Base-by-base conservation (phyloP, 2,888 invertebrate species). In the Chymomyza fuscimana region DNA sequence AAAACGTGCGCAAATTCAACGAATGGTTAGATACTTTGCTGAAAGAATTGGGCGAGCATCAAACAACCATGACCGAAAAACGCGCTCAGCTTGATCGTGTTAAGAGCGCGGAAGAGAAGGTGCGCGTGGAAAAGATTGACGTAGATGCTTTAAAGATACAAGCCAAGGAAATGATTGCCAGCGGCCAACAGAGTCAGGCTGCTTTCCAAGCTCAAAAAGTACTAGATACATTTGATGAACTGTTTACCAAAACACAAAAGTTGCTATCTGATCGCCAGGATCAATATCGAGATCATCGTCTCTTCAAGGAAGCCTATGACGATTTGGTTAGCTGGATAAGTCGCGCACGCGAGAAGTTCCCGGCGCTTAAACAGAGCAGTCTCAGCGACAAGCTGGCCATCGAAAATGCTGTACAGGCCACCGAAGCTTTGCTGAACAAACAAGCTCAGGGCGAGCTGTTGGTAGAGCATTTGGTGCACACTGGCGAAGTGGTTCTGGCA, bases 231-330 rank as follows among this genome's bases (percentile, higher is more conserved):
- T 98, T 98, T 90, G 97, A 97, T 82, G 93, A 93, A 32, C 92
- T 97, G 2, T 95, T 95, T 69, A 95, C 95, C 69, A 95, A 94
- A 89, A 94, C 97, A 12, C 96, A 96, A 90, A 95, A 95, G 90
- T 89, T 97, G 46, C 92, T 97, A 15, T 92, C 93, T 2, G 96
- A 97, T 87, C 94, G 97, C 19, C 97, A 97, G 90, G 95, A 96
- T 86, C 96, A 97, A 89, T 97, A 96, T 88, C 95, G 96, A 88
- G 97, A 98, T 90, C 97, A 98, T 88, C 94, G 96, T 74, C 91
- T 95, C 1, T 98, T 97, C 90, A 98, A 98, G 90, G 97, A 97
- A 92, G 96, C 97, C 5, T 96, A 96, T 78, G 97, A 98, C 88
- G 97, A 97, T 88, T 93, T 98, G 16, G 95, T 96, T 63, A 95